Evolutionary conservation across 2,113 vertebrate species (phyloP).

Genomic region (Xiphias gladius): DNA sequence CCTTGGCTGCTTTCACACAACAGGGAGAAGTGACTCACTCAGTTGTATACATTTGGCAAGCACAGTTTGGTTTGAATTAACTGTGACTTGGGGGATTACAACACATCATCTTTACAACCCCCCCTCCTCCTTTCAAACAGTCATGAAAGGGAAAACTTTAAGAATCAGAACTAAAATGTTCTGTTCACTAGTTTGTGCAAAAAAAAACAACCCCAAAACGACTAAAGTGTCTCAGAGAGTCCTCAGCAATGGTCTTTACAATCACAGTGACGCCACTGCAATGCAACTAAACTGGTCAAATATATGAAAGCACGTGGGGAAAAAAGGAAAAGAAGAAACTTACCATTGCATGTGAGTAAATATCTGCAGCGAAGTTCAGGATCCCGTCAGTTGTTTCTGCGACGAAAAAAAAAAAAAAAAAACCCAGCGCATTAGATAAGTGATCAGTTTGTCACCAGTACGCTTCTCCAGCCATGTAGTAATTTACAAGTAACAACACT

Average conservation of each 20-base stretch:
- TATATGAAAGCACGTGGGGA: neutral
- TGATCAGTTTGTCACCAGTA: neutral
- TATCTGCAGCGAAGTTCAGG: conserved; percentile 26
- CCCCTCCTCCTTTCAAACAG: no score
- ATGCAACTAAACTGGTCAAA: neutral
- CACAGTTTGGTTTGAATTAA: conserved; percentile 24
- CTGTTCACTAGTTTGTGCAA: neutral
- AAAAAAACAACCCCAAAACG: neutral
- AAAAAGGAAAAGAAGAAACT: conserved; percentile 26
- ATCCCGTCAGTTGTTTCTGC: conserved; percentile 11
- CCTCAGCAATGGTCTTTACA: neutral
- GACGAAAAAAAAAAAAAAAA: neutral
- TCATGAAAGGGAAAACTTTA: neutral
- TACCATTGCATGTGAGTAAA: conserved; percentile 69
- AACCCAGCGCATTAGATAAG: neutral
- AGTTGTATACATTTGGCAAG: conserved; percentile 21
- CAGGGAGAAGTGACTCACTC: conserved; percentile 40
- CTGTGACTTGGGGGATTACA: neutral
- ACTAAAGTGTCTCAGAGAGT: no score
- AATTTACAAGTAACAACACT: neutral
- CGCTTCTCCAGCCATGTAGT: neutral
- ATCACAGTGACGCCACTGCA: neutral
- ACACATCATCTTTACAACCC: no score
- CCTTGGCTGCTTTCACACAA: conserved; percentile 63
- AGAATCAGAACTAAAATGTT: neutral